Evolutionary conservation across 2,888 invertebrate genomes (phyloP).

Genomic region (Campopleginae sp.): DNA sequence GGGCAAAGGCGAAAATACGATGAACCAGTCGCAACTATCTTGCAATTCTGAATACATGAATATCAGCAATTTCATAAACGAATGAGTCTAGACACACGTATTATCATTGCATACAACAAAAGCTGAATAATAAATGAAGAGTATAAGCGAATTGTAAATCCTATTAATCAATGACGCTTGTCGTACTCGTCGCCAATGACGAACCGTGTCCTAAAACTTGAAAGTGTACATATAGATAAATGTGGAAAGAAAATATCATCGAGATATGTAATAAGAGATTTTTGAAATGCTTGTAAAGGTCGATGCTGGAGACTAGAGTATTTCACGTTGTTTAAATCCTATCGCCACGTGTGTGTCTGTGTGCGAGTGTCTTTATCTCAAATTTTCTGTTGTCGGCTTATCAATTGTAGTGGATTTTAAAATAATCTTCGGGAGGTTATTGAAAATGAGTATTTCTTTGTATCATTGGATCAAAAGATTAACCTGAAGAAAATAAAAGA

Average conservation of each 20-base stretch:
- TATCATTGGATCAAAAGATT: conserved; percentile 24
- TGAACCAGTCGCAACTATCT: conserved; percentile 32
- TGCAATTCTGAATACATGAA: conserved; percentile 12
- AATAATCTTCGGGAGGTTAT: background rate
- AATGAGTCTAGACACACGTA: conserved; percentile 15
- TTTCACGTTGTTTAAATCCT: conserved; percentile 14
- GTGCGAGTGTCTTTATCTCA: background rate
- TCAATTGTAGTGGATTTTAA: background rate
- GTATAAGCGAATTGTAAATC: conserved; percentile 58
- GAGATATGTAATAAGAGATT: conserved; percentile 29
- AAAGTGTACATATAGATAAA: conserved; percentile 68
- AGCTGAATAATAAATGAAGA: background rate
- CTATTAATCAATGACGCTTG: conserved; percentile 48
- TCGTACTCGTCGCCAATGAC: conserved; percentile 48
- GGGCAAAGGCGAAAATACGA: background rate
- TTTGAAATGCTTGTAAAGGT: conserved; percentile 13
- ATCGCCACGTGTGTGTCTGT: background rate
- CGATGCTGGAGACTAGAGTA: conserved; percentile 11
- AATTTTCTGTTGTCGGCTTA: conserved; percentile 18
- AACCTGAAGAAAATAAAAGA: background rate
- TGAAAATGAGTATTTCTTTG: background rate
- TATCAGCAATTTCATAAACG: background rate
- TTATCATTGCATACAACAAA: background rate
- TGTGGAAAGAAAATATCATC: conserved; percentile 15
- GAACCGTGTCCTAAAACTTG: conserved; percentile 31